Conservation (phyloP, 2,797 vertebrate genomes). For the Hypotaenidia philippensis region DNA sequence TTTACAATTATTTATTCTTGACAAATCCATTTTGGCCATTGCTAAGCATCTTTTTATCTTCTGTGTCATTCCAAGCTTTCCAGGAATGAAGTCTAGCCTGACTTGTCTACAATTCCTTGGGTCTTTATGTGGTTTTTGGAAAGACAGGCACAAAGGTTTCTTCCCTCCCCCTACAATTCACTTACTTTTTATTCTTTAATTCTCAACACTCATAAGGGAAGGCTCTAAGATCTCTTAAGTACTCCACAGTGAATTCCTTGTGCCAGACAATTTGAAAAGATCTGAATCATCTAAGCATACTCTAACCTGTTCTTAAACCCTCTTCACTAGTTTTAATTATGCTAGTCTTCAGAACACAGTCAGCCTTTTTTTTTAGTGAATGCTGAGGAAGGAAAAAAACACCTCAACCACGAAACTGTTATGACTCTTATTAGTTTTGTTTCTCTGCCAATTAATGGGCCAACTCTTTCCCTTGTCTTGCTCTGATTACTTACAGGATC, state of each 20-base stretch:
- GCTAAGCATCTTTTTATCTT: slow-evolving; percentile 11
- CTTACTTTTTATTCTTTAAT: slow-evolving; percentile 14
- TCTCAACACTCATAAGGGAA: slow-evolving; percentile 14
- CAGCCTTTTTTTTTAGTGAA: neutral
- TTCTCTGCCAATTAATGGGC: neutral
- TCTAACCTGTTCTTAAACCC: neutral
- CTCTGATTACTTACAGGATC: neutral
- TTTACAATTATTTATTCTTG: slow-evolving; percentile 1
- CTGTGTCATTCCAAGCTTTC: neutral
- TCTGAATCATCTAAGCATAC: neutral
- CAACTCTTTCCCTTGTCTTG: neutral
- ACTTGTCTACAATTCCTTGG: neutral
- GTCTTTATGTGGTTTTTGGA: neutral
- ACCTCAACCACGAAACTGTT: neutral
- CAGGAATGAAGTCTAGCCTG: slow-evolving; percentile 20
- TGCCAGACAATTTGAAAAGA: slow-evolving; percentile 32
- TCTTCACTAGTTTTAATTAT: slow-evolving; percentile 14
- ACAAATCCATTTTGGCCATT: neutral
- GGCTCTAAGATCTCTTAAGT: neutral
- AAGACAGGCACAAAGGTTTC: neutral
- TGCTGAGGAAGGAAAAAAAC: neutral
- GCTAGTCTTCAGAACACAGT: neutral
- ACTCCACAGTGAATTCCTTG: slow-evolving; percentile 1
- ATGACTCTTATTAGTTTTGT: neutral
- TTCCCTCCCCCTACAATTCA: neutral